Conservation (phyloP, 2,797 vertebrate species). For the Cossypha polioptera region DNA sequence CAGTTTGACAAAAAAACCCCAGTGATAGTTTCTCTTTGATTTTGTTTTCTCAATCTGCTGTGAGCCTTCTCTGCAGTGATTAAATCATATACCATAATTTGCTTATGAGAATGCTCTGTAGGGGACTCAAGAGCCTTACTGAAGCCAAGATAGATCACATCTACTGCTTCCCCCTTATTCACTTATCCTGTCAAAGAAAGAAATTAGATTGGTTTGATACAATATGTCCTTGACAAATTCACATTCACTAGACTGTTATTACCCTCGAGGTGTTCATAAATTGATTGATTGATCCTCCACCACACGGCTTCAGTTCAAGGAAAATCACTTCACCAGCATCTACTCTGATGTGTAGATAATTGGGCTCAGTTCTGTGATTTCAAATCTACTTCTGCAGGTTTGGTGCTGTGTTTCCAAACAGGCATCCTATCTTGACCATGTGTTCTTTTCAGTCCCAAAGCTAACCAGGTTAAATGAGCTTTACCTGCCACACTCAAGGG, state of each 20-base stretch:
- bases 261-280: constrained; percentile 61
- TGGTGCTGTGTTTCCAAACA: not conserved
- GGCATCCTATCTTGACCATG: not conserved
- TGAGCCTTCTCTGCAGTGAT: constrained; percentile 44
- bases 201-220: constrained; percentile 65
- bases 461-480: not conserved
- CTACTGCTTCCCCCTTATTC: constrained; percentile 51
- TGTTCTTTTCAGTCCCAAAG: not conserved
- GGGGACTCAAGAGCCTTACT: constrained; percentile 29
- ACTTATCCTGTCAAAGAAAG: constrained; percentile 61
- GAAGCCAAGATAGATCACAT: constrained; percentile 59
- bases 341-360: not conserved
- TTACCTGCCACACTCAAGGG: not conserved
- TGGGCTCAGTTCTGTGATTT: not conserved
- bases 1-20: not conserved
- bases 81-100: constrained; percentile 59
- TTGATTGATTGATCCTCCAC: constrained; percentile 55
- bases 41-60: constrained; percentile 31
- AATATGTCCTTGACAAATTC: constrained; percentile 67
- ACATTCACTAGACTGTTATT: constrained; percentile 55
- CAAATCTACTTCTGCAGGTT: not conserved
- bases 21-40: not conserved
- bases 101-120: constrained; percentile 22
- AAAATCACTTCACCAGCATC: constrained; percentile 28
- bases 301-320: not conserved